These are phyloP conservation scores for Anadara kagoshimensis DNA, from an alignment of 1,140 invertebrate species.

Conservation along the genomic window DNA sequence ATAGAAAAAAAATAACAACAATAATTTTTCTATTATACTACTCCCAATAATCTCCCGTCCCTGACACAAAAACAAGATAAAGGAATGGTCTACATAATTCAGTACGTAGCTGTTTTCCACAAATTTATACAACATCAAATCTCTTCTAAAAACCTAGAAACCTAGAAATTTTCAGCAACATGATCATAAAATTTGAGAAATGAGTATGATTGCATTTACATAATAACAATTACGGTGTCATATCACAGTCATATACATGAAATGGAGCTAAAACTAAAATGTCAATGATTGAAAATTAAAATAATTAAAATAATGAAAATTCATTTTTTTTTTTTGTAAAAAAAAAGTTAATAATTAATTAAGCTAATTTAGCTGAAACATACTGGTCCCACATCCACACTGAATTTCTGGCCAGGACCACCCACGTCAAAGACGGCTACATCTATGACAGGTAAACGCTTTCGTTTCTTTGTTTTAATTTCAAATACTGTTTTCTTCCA, in stretches of 20 bases:
- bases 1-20: not conserved
- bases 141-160: not conserved
- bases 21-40: no score
- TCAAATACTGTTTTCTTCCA: conserved; percentile 21
- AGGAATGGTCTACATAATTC: not conserved
- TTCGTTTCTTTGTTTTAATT: conserved; percentile 19
- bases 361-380: conserved; percentile 7
- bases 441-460: conserved; percentile 6
- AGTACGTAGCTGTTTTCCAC: no score
- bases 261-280: no score
- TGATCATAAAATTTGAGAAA: no score
- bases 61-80: not conserved
- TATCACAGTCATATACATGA: no score
- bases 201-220: no score
- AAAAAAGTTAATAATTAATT: no score
- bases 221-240: no score
- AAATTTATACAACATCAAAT: not conserved
- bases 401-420: not conserved
- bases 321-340: no score
- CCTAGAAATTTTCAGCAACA: not conserved
- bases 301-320: no score
- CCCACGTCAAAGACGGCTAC: conserved; percentile 9
- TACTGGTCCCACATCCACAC: conserved; percentile 8
- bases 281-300: no score
- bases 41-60: not conserved